Base-by-base conservation (phyloP, 2,888 invertebrate species). In the Melinopterus prodromus region DNA sequence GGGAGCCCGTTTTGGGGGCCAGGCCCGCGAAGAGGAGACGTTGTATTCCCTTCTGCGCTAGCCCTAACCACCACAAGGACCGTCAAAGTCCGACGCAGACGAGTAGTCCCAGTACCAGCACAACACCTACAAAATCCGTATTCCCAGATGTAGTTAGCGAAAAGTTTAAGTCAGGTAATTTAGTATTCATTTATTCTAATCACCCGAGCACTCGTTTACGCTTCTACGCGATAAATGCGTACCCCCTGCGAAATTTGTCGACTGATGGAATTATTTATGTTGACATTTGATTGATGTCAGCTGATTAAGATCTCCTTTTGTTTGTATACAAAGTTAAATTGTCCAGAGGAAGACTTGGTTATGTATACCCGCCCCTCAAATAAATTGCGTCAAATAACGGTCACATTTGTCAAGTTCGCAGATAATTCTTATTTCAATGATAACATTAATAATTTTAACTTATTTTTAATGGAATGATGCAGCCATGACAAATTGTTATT, bases 1-100 rank as follows among this genome's bases (percentile, higher is more conserved):
- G 98, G 94, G 98, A 98, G 91, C 95, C 97, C 84, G 92, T 94
- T 83, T 94, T 97, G 90, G 95, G 95, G 88, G 95, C 95, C 88
- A 91, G 96, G 87, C 96, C 97, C 81, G 94, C 95, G 38, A 98
- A 98, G 90, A 92, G 98, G 88, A 93, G 98, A 90, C 94, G 98
- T 91, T 98, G 97, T 91, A 94, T 95, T 87, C 97, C 97, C 81
- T 95, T 97, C 91, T 95, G 96, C 86, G 92, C 93, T 81, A 93
- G 93, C 80, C 89, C 93, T 84, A 87, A 88, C 77, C 84, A 83
- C 79, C 87, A 88, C 80, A 86, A 86, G 80, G 88, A 88, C 76
- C 85, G 86, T 80, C 80, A 80, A 79, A 76, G 77, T 78, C 77
- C 79, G 69, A 80, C 80, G 75, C 79, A 82, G 77, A 80, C 82